phyloP scores from a whole-genome alignment of 2,113 vertebrate species.

The Mus spicilegus region DNA sequence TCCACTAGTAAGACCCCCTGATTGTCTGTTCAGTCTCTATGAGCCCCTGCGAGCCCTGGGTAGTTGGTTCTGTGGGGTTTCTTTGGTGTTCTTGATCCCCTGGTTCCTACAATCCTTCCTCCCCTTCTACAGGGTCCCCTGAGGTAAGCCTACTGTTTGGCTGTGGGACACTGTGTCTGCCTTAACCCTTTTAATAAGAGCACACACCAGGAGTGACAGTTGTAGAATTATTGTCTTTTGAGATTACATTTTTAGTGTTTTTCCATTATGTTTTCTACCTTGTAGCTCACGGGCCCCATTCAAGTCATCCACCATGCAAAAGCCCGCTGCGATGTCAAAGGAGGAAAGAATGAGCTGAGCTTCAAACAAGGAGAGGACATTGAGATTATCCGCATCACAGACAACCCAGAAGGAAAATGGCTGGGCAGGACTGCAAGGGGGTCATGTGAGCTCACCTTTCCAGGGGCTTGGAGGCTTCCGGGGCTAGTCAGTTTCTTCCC shows the following conservation, averaged over 20 bases:
- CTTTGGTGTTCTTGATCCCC: neutral
- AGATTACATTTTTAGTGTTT: neutral
- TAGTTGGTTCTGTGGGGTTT: neutral
- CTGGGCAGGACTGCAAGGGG: slow-evolving; percentile 90
- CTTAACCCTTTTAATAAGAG: neutral
- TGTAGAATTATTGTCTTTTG: neutral
- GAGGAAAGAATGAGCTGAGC: slow-evolving; percentile 92
- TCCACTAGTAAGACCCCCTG: neutral
- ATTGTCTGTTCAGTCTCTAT: neutral
- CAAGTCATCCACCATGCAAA: slow-evolving; percentile 91
- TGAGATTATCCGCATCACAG: slow-evolving; percentile 93
- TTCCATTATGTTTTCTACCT: slow-evolving; percentile 5
- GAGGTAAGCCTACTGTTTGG: neutral
- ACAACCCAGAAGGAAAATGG: slow-evolving; percentile 97
- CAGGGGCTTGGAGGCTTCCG: neutral
- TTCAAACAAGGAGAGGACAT: slow-evolving; percentile 92
- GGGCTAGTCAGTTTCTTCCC: neutral
- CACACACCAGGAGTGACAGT: neutral
- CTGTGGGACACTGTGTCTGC: neutral
- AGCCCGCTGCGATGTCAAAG: slow-evolving; percentile 89
- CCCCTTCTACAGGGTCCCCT: neutral
- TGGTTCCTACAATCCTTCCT: neutral
- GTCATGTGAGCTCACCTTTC: slow-evolving; percentile 88
- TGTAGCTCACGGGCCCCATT: slow-evolving; percentile 89
- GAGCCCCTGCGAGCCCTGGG: neutral